phyloP scores from a whole-genome alignment of 1,140 invertebrate species.

The Aphelenchoides avenae region DNA sequence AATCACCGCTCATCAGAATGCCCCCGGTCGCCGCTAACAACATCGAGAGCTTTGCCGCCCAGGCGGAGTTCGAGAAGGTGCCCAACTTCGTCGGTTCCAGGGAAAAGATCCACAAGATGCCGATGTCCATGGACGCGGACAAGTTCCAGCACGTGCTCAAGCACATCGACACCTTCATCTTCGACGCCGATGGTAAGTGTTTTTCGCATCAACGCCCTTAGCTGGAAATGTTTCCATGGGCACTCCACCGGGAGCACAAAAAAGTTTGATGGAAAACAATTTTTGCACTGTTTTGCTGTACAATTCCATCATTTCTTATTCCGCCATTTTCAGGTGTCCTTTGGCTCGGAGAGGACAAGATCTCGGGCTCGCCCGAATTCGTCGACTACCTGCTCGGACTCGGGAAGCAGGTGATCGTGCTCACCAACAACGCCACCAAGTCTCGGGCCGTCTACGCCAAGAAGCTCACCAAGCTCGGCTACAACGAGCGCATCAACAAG shows the following conservation, averaged over 20 bases:
- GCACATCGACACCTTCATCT: constrained; percentile 57
- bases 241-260: not conserved
- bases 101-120: constrained; percentile 13
- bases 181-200: constrained; percentile 55
- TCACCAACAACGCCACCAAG: constrained; percentile 58
- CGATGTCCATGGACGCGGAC: constrained; percentile 19
- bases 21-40: no score
- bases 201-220: not conserved
- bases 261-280: not conserved
- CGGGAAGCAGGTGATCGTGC: constrained; percentile 49
- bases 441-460: constrained; percentile 54
- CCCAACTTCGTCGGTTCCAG: no score
- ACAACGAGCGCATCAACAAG: constrained; percentile 24
- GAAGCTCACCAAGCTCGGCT: constrained; percentile 51
- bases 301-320: not conserved
- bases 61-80: no score
- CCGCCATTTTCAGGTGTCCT: constrained; percentile 46
- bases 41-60: no score
- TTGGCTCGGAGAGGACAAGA: constrained; percentile 51
- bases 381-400: constrained; percentile 38
- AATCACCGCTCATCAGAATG: no score
- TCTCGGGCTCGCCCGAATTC: constrained; percentile 48
- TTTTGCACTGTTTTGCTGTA: not conserved
- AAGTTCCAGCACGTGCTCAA: constrained; percentile 35
- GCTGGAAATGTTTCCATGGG: not conserved